phyloP scores from a whole-genome alignment of 1,140 invertebrate species.

The Caenorhabditis latens region DNA sequence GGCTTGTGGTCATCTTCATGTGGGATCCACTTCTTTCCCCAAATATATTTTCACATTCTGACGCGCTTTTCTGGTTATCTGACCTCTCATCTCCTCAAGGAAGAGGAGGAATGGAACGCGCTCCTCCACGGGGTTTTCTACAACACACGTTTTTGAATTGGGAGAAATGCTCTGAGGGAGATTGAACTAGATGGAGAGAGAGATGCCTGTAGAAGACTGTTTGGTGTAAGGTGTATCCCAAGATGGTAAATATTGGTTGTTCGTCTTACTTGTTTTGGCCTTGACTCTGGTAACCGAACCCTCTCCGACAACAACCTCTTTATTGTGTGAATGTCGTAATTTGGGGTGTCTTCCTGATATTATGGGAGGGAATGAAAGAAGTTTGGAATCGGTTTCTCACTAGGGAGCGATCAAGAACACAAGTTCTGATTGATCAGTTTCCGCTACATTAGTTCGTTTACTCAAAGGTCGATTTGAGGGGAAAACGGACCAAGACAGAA shows the following conservation, averaged over 20 bases:
- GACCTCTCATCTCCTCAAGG: constrained; percentile 17
- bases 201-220: not conserved
- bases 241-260: constrained; percentile 39
- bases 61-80: constrained; percentile 50
- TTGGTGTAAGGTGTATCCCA: constrained; percentile 29
- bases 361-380: not conserved
- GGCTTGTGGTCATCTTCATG: constrained; percentile 44
- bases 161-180: not conserved
- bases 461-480: constrained; percentile 26
- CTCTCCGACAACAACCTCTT: constrained; percentile 26
- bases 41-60: constrained; percentile 55
- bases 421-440: not conserved
- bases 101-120: not conserved
- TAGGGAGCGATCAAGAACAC: not conserved
- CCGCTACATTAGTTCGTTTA: constrained; percentile 36
- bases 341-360: not conserved
- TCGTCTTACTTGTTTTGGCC: constrained; percentile 51
- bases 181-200: not conserved
- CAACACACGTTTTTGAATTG: not conserved
- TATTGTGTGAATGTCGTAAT: constrained; percentile 40
- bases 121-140: not conserved
- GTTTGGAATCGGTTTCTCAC: not conserved
- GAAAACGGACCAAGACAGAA: not conserved
- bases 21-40: not conserved
- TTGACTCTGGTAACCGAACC: constrained; percentile 48